Evolutionary conservation across 2,797 vertebrate species (phyloP), one percentile per base, ranked within the genome.

Genomic region (Dallia pectoralis): DNA sequence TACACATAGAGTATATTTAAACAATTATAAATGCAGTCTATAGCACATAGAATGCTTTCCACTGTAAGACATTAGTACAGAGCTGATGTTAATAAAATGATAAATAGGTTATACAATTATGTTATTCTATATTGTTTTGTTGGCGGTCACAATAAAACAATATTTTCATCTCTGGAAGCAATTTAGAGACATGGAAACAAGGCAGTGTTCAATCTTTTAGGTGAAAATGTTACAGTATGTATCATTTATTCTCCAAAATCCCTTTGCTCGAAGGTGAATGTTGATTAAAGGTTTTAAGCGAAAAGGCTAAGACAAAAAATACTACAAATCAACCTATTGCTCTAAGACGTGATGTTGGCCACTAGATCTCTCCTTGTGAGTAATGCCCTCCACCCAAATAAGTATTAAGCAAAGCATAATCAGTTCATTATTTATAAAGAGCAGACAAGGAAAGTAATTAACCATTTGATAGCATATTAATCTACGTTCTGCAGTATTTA

Each of bases 391-490:
- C 69, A 3, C 49, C n/a, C 22, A 70, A 67, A 4, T 0, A 61
- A 69, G 69, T 56, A 27, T 77, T 72, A 76, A 72, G 67, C 69
- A 62, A 67, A 63, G 72, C 80, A 77, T 85, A 85, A 87, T 85
- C 71, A 76, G 48, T 77, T 69, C 78, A 85, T 89, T 87, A 86
- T 87, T 86, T 77, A 70, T 71, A 51, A 72, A 32, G 64, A 48
- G 69, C 72, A 76, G 81, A 83, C 79, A 79, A 71, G 75, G 74
- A 82, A 85, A 79, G 82, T 82, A 86, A 89, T 90, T 85, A 89
- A 87, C 70, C 79, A 76, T 82, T 84, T 75, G 81, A 79, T 84
- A 78, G 81, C 76, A 80, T 81, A 86, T 88, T 86, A 85, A 87
- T 89, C 84, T 85, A 15, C 9, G 80, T 86, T 82, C 75, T 73